phyloP scores from a whole-genome alignment of 1,140 invertebrate species.

The Cotesia typhae region DNA sequence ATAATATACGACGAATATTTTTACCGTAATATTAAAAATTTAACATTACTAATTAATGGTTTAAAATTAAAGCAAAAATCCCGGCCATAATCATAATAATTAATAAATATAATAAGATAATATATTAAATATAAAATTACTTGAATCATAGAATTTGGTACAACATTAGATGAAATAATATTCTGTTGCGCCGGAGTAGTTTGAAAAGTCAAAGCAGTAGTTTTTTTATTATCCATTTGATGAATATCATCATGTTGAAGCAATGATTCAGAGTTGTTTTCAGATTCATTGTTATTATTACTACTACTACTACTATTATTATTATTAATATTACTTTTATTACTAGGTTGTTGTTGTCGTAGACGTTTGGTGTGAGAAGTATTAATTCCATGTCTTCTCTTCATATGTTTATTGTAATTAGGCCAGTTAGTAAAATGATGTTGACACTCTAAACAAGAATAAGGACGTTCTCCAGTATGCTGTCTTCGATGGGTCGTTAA shows the following conservation, averaged over 20 bases:
- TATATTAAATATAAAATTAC: slow-evolving; percentile 9
- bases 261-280: slow-evolving; percentile 5
- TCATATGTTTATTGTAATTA: slow-evolving; percentile 82
- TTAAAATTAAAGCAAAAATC: no score
- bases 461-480: slow-evolving; percentile 70
- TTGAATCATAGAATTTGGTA: slow-evolving; percentile 22
- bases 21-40: background rate
- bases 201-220: background rate
- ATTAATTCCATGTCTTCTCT: slow-evolving; percentile 72
- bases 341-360: slow-evolving; percentile 46
- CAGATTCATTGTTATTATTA: slow-evolving; percentile 41
- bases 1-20: background rate
- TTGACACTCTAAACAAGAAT: slow-evolving; percentile 68
- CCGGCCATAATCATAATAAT: no score
- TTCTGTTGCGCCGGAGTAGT: background rate
- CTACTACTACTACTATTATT: slow-evolving; percentile 42
- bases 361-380: slow-evolving; percentile 61
- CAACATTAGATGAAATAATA: slow-evolving; percentile 29
- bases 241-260: no score
- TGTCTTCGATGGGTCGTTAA: slow-evolving; percentile 74
- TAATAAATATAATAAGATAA: background rate
- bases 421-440: slow-evolving; percentile 81
- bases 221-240: background rate
- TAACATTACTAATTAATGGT: no score
- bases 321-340: slow-evolving; percentile 47